phyloP scores from a whole-genome alignment of 2,797 vertebrate genomes.

The Mormyrus proboscirostris region DNA sequence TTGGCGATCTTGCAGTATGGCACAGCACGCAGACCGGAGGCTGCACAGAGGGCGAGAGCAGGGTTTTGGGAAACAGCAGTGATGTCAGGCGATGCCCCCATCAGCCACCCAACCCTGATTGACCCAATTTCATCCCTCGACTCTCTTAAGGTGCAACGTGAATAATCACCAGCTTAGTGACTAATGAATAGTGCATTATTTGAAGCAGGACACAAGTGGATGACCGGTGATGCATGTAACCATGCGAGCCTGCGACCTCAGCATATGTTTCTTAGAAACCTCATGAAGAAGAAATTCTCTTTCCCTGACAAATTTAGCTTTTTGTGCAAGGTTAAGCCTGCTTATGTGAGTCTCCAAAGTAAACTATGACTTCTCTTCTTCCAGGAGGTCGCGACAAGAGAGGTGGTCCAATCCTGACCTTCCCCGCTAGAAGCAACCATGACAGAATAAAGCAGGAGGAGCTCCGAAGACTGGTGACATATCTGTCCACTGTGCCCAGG shows the following conservation, averaged over 20 bases:
- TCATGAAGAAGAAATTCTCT: neutral
- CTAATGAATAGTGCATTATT: neutral
- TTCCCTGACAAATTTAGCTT: neutral
- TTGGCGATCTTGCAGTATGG: neutral
- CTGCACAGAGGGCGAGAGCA: neutral
- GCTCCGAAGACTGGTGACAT: constrained; percentile 88
- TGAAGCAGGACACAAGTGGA: neutral
- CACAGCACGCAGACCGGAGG: neutral
- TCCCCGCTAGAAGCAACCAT: constrained; percentile 94
- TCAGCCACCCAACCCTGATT: neutral
- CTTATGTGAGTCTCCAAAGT: neutral
- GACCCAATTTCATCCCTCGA: neutral
- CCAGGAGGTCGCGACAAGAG: constrained; percentile 94
- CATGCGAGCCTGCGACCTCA: neutral
- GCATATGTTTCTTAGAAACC: neutral
- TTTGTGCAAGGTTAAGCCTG: neutral
- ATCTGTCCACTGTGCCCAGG: constrained; percentile 94
- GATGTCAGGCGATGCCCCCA: neutral
- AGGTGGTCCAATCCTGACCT: constrained; percentile 94
- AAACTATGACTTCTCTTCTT: constrained; percentile 7
- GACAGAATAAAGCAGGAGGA: constrained; percentile 99
- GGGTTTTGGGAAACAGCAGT: neutral
- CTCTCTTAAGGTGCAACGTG: neutral
- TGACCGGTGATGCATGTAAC: neutral
- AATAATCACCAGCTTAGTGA: neutral